phyloP scores from a whole-genome alignment of 2,888 invertebrate genomes.

The Criorhina ranunculi region DNA sequence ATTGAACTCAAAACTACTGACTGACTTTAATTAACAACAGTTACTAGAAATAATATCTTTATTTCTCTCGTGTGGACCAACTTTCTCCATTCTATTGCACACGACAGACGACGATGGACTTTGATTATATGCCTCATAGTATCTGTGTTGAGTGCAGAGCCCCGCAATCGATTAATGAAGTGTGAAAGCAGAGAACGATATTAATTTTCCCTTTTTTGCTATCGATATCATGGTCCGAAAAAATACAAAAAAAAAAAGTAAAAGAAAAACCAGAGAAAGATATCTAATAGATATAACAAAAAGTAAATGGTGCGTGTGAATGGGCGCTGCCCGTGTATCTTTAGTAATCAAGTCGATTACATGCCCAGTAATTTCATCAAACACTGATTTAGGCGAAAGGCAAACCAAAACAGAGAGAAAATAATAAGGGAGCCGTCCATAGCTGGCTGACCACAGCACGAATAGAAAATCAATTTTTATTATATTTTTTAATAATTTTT shows the following conservation, averaged over 20 bases:
- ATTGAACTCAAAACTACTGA: constrained; percentile 42
- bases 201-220: constrained; percentile 55
- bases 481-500: constrained; percentile 21
- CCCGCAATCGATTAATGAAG: constrained; percentile 49
- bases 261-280: constrained; percentile 14
- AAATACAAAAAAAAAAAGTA: no score
- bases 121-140: not conserved
- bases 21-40: constrained; percentile 36
- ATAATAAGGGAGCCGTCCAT: constrained; percentile 4
- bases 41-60: constrained; percentile 2
- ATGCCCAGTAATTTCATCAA: constrained; percentile 53
- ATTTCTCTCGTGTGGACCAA: constrained; percentile 9
- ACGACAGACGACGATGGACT: not conserved
- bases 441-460: constrained; percentile 1
- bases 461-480: constrained; percentile 41
- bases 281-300: constrained; percentile 24
- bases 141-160: not conserved
- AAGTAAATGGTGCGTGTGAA: constrained; percentile 70
- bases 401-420: not conserved
- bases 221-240: constrained; percentile 28
- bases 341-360: constrained; percentile 55
- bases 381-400: constrained; percentile 34
- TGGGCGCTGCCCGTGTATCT: constrained; percentile 41
- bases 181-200: constrained; percentile 50
- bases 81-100: constrained; percentile 36